These are phyloP conservation scores for Muscicapa striata DNA, from an alignment of 2,797 vertebrate species.

Conservation along the genomic window DNA sequence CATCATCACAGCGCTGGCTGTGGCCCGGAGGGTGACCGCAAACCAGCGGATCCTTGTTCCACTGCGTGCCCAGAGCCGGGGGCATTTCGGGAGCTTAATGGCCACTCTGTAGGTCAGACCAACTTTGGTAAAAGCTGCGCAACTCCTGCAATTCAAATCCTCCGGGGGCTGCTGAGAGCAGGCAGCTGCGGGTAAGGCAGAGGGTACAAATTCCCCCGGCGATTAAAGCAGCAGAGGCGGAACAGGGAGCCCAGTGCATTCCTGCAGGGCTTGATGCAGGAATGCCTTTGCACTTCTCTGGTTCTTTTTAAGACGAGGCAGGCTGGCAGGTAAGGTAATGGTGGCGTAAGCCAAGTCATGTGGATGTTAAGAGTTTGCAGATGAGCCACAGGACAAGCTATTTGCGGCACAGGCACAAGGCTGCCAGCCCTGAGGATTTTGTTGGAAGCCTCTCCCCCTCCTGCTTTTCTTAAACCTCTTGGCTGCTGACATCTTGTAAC, in stretches of 20 bases:
- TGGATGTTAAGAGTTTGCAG: constrained; percentile 31
- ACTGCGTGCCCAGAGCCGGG: not conserved
- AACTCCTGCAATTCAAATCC: not conserved
- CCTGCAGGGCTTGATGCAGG: not conserved
- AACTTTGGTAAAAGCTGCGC: not conserved
- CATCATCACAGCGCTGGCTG: not conserved
- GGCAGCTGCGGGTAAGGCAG: not conserved
- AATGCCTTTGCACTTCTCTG: not conserved
- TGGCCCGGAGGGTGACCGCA: not conserved
- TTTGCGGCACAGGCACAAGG: rapidly evolving
- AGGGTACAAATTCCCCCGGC: not conserved
- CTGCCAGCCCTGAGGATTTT: not conserved
- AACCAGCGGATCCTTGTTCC: not conserved
- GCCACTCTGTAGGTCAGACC: not conserved
- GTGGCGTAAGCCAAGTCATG: not conserved
- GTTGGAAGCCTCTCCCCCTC: not conserved
- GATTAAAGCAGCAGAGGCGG: not conserved
- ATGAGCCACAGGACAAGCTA: constrained; percentile 9
- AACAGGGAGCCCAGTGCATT: not conserved
- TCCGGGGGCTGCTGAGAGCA: not conserved
- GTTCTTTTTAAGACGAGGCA: not conserved
- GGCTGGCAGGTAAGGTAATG: constrained; percentile 36
- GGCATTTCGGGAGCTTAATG: not conserved
- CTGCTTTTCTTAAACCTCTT: constrained; percentile 15
- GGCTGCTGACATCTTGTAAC: not conserved